Percentiles rank a stretch among this genome's conserved stretches.
These are phyloP conservation scores for Doris montereyensis DNA, from an alignment of 2,888 invertebrate genomes.

Conservation along the genomic window DNA sequence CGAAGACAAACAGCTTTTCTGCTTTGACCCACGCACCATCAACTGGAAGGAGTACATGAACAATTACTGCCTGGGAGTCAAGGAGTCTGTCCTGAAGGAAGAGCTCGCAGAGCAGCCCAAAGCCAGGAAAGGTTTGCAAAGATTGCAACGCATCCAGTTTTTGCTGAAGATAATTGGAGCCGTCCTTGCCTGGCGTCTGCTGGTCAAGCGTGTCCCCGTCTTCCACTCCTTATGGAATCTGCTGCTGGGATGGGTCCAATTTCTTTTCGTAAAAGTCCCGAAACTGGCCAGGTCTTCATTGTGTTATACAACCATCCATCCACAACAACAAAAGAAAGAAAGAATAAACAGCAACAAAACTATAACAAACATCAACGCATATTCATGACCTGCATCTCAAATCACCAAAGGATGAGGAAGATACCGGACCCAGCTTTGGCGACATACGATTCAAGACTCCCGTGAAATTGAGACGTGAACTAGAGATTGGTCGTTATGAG, in stretches of 20 bases:
- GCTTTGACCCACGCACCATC: constrained; percentile 68
- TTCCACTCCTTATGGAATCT: constrained; percentile 72
- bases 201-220: constrained; percentile 68
- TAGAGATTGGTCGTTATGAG: too few relatives aligned
- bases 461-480: too few relatives aligned
- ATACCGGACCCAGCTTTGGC: too few relatives aligned
- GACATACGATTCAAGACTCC: too few relatives aligned
- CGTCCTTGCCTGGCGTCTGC: constrained; percentile 68
- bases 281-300: constrained; percentile 53
- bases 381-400: too few relatives aligned
- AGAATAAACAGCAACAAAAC: too few relatives aligned
- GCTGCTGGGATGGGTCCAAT: constrained; percentile 67
- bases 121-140: constrained; percentile 68
- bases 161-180: constrained; percentile 64
- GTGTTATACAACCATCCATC: too few relatives aligned
- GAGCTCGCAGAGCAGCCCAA: constrained; percentile 67
- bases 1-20: constrained; percentile 68
- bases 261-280: constrained; percentile 68
- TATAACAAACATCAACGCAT: too few relatives aligned
- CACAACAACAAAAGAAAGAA: too few relatives aligned
- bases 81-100: constrained; percentile 71
- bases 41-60: constrained; percentile 72
- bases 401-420: too few relatives aligned
- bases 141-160: constrained; percentile 67
- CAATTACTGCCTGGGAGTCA: constrained; percentile 70